phyloP scores from a whole-genome alignment of 1,140 invertebrate genomes.

The Druon quercuslanigerum region DNA sequence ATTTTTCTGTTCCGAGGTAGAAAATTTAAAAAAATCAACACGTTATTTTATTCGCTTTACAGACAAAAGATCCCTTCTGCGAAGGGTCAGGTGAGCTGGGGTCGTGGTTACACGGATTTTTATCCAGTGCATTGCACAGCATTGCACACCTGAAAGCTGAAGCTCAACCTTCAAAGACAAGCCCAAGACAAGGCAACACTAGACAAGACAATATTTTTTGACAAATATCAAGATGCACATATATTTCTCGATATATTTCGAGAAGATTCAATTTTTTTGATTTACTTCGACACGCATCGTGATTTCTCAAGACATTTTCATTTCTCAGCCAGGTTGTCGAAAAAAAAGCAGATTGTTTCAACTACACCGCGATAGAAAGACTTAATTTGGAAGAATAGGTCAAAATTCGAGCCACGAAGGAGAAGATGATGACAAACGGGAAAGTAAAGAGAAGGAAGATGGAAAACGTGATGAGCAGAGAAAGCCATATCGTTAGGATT shows the following conservation, averaged over 20 bases:
- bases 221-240: no score
- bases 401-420: neutral
- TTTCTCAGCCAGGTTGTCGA: neutral
- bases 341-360: conserved; percentile 31
- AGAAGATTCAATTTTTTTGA: neutral
- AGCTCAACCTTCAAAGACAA: no score
- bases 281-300: neutral
- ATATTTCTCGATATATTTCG: neutral
- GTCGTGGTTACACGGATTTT: no score
- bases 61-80: no score
- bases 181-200: no score
- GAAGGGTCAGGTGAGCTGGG: no score
- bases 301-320: neutral
- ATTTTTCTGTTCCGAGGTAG: no score
- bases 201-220: no score
- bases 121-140: no score
- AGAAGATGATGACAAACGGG: conserved; percentile 11
- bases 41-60: no score
- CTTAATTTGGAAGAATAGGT: neutral
- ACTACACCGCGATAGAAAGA: neutral
- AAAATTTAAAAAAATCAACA: no score
- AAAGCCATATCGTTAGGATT: conserved; percentile 75
- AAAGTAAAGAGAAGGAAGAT: conserved; percentile 30
- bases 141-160: no score
- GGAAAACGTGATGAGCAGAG: conserved; percentile 58